A percentile compares a stretch with the other conserved stretches of the same genome.
Conservation (phyloP, 2,797 vertebrate species). For the Pelobates cultripes region DNA sequence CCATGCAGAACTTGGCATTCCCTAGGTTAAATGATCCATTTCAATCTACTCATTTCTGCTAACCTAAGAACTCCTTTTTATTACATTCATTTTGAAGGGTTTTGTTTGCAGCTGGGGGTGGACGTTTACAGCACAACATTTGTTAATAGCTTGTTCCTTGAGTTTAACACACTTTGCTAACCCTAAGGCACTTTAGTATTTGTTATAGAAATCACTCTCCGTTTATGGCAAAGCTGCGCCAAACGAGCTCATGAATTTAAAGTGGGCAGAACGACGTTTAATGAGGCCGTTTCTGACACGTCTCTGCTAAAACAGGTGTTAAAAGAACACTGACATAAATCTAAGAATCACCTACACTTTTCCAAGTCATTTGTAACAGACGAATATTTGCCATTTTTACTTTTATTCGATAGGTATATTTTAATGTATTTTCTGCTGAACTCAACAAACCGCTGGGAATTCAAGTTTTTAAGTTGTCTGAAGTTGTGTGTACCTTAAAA, state of each 20-base stretch:
- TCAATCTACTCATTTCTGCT: neutral
- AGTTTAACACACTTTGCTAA: neutral
- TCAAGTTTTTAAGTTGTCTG: too few relatives aligned
- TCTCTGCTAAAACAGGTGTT: slow-evolving; percentile 16
- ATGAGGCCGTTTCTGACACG: slow-evolving; percentile 8
- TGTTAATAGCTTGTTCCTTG: slow-evolving; percentile 27
- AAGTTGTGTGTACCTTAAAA: too few relatives aligned
- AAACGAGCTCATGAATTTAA: slow-evolving; percentile 17
- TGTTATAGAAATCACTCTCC: neutral
- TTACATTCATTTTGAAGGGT: too few relatives aligned
- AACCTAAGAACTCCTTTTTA: too few relatives aligned
- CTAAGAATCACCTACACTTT: too few relatives aligned
- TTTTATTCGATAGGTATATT: too few relatives aligned
- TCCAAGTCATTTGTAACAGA: too few relatives aligned
- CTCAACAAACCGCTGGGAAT: too few relatives aligned
- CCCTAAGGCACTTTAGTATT: slow-evolving; percentile 2
- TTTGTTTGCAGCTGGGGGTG: neutral
- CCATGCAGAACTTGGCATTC: slow-evolving; percentile 17
- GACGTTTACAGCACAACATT: slow-evolving; percentile 2
- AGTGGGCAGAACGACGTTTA: neutral
- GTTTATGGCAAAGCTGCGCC: neutral
- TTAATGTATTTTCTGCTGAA: too few relatives aligned
- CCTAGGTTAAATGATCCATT: slow-evolving; percentile 21
- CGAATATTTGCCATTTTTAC: too few relatives aligned
- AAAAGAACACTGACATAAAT: neutral